Base-by-base conservation (phyloP, 2,797 vertebrate species). In the Spinus pinus region DNA sequence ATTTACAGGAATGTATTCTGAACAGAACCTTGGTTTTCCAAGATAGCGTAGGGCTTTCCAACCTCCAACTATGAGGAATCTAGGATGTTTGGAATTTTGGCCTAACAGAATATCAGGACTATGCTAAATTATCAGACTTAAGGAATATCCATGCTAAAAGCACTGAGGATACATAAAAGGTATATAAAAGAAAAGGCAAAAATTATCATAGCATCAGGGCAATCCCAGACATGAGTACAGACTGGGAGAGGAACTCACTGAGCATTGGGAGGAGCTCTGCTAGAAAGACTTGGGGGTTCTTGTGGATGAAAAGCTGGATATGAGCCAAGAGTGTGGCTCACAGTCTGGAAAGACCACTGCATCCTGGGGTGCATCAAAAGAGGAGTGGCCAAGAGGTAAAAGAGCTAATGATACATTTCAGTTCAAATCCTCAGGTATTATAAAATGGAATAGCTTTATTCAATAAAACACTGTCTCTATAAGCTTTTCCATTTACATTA, bases 21-120 rank as follows among this genome's bases (percentile, higher is more conserved):
- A 64, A 30, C 21, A 31, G 8, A 5, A 64, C 3, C 8, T 64
- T 37, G 21, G 8, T 35, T 64, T 44, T 8, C 44, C n/a, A 64
- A 54, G n/a, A 20, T 15, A 42, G 19, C 0, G 0, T 11, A 9
- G 13, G 13, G 16, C 5, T 35, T 54, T 35, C 39, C 0, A 0
- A 14, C 7, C 6, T 54, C 16, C 27, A 54, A 1, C 22, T 31
- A 44, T 0, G 0, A 44, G 25, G 12, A 2, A 15, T 44, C 14
- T 44, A 35, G n/a, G 41, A 20, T 35, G 6, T 31, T 35, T 44
- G 16, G 6, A 35, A n/a, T 44, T 44, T 41, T 64, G 21, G 13
- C 10, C 21, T 25, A 44, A 37, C n/a, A 65, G 27, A 44, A 54
- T 65, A 54, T 22, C 6, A 35, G 25, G 16, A 35, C 8, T 24